phyloP scores from a whole-genome alignment of 2,113 vertebrate genomes.

The Chionomys nivalis region DNA sequence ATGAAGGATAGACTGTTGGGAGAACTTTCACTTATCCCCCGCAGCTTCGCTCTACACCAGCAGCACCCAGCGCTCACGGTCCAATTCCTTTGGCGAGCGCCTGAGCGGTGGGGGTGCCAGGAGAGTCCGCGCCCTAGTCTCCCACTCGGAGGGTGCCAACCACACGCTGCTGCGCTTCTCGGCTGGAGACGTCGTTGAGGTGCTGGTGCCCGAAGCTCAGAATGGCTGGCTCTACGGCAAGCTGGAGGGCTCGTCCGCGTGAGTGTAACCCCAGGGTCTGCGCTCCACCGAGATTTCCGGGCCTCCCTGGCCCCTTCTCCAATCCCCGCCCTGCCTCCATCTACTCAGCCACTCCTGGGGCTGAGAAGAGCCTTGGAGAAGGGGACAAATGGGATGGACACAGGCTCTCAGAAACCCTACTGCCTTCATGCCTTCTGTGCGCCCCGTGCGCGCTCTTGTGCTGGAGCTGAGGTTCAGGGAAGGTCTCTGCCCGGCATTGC shows the following conservation, averaged over 20 bases:
- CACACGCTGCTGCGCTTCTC: slow-evolving; percentile 91
- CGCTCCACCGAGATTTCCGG: background rate
- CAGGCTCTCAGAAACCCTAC: background rate
- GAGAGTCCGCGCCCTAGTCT: slow-evolving; percentile 90
- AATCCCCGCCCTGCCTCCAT: background rate
- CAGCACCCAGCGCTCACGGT: slow-evolving; percentile 84
- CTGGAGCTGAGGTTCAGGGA: too few species aligned
- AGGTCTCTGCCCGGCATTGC: background rate
- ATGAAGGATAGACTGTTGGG: background rate
- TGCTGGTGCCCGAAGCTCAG: slow-evolving; percentile 88
- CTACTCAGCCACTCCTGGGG: background rate
- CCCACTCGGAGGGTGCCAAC: slow-evolving; percentile 87
- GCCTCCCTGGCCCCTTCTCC: background rate
- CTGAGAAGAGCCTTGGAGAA: background rate
- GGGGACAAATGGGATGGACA: background rate
- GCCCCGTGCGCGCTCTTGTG: too few species aligned
- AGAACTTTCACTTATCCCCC: background rate
- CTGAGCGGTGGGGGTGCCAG: slow-evolving; percentile 58
- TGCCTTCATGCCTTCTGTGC: background rate
- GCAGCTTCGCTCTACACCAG: slow-evolving; percentile 82
- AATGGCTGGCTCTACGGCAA: slow-evolving; percentile 96
- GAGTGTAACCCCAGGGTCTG: slow-evolving; percentile 64
- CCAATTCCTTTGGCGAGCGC: slow-evolving; percentile 92
- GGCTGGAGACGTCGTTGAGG: slow-evolving; percentile 86
- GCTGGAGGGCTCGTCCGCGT: slow-evolving; percentile 89